Evolutionary conservation across 1,140 invertebrate species (phyloP).

Genomic region (Lucilia cuprina): DNA sequence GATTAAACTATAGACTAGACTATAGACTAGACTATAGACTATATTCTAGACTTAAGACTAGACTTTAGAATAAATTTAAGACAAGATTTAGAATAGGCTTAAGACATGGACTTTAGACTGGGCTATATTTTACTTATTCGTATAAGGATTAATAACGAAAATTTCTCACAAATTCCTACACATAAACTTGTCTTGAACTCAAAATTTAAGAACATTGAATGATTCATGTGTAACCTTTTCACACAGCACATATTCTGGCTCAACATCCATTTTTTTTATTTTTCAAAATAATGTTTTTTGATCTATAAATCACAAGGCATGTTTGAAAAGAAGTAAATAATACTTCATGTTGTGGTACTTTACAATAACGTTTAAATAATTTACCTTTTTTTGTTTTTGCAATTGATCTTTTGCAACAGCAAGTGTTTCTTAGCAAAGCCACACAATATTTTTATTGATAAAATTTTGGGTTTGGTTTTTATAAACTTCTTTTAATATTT

Average conservation of each 20-base stretch:
- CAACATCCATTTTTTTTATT: neutral
- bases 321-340: neutral
- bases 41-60: no score
- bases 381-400: neutral
- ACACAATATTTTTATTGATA: slow-evolving; percentile 1
- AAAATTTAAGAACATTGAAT: neutral
- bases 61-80: no score
- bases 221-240: neutral
- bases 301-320: neutral
- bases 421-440: neutral
- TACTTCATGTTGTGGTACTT: neutral
- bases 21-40: no score
- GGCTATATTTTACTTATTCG: no score
- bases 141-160: no score
- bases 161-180: no score
- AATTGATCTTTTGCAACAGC: neutral
- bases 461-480: slow-evolving; percentile 5
- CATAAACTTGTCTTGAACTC: no score
- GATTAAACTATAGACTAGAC: no score
- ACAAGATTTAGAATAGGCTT: no score
- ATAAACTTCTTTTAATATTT: no score
- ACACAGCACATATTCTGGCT: neutral
- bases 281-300: neutral
- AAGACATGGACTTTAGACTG: no score
- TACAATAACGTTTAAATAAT: neutral